phyloP scores from a whole-genome alignment of 2,888 invertebrate species.

The Mantis religiosa region DNA sequence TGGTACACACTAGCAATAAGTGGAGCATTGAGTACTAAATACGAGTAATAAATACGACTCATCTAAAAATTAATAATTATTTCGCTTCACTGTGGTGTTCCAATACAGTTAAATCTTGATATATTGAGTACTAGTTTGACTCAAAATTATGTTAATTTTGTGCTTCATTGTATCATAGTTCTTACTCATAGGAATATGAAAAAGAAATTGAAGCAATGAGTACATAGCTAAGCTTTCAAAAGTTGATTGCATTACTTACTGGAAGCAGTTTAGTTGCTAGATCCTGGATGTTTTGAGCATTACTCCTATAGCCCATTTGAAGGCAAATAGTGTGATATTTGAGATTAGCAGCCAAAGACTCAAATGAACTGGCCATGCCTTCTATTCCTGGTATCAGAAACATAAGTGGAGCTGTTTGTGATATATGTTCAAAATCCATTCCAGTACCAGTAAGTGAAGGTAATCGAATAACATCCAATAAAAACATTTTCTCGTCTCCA shows the following conservation, averaged over 20 bases:
- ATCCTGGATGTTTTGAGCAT: slow-evolving; percentile 45
- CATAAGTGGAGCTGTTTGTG: neutral
- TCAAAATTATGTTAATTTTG: too few species aligned
- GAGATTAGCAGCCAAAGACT: slow-evolving; percentile 50
- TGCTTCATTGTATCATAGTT: too few species aligned
- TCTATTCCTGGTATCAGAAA: slow-evolving; percentile 21
- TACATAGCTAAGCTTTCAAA: too few species aligned
- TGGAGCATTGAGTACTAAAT: too few species aligned
- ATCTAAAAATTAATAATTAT: too few species aligned
- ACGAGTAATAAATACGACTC: too few species aligned
- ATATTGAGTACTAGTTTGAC: too few species aligned
- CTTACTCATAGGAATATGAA: too few species aligned
- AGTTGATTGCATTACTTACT: slow-evolving; percentile 42
- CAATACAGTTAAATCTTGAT: too few species aligned
- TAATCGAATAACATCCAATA: neutral
- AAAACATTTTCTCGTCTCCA: slow-evolving; percentile 8
- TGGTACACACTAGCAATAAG: too few species aligned
- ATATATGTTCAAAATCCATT: neutral
- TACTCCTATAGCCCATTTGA: slow-evolving; percentile 49
- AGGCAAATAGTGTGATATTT: slow-evolving; percentile 52
- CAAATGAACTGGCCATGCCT: slow-evolving; percentile 52
- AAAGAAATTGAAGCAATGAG: neutral
- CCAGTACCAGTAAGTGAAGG: neutral
- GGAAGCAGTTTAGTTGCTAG: slow-evolving; percentile 53
- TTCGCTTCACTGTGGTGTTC: too few species aligned